Percentiles rank a stretch among this genome's conserved stretches.
Conservation (phyloP, 1,140 invertebrate species). For the Cydia amplana region DNA sequence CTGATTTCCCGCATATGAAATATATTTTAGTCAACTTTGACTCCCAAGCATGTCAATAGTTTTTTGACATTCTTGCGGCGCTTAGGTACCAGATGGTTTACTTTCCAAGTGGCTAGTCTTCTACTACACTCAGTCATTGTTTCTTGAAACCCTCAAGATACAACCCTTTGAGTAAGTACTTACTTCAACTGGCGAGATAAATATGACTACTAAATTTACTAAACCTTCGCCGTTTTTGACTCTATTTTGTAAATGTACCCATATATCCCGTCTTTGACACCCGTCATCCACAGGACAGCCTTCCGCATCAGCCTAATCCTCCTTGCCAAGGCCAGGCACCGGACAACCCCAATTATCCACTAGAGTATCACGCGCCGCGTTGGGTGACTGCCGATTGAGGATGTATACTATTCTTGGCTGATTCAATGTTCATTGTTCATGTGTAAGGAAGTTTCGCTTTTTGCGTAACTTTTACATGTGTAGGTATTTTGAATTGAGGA, state of each 20-base stretch:
- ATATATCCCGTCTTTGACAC: background rate
- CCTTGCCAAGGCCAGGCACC: constrained; percentile 50
- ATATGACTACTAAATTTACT: no score
- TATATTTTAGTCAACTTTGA: no score
- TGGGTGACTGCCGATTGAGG: constrained; percentile 32
- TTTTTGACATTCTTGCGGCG: no score
- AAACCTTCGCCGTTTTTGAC: background rate
- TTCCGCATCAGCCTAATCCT: constrained; percentile 26
- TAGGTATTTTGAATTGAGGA: background rate
- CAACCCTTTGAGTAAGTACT: no score
- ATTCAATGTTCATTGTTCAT: background rate
- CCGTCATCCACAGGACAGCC: background rate
- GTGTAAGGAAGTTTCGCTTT: constrained; percentile 5
- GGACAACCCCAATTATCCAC: constrained; percentile 57
- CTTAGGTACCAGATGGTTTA: no score
- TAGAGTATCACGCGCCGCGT: constrained; percentile 34
- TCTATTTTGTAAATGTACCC: background rate
- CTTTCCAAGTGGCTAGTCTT: no score
- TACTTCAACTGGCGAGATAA: no score
- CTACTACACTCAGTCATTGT: no score
- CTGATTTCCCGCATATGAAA: no score
- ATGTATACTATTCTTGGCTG: constrained; percentile 20
- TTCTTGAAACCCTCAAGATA: no score
- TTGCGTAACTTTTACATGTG: background rate
- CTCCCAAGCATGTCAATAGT: no score